Evolutionary conservation across 2,888 invertebrate genomes (phyloP), one percentile per base, ranked within the genome.

Genomic region (Cylloceria caligata): DNA sequence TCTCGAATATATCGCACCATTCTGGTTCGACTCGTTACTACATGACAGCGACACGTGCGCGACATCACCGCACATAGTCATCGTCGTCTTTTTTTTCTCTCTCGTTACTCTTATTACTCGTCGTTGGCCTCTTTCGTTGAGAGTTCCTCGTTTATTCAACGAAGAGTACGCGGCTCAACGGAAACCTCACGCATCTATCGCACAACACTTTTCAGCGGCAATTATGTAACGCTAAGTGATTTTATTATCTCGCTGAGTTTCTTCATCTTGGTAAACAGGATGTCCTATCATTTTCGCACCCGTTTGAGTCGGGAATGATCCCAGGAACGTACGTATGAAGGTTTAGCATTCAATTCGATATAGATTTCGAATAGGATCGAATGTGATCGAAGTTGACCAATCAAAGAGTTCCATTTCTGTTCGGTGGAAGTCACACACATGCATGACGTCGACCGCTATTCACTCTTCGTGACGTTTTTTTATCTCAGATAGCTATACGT

Each of bases 31-130:
- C 52, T 85, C 82, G 85, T 84, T 86, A 84, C 80, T 84, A 83
- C 75, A 84, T 78, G 84, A 81, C 81, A 80, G 85, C 71, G 75
- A 87, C 88, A 87, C 85, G 86, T 84, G 88, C 86, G 77, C 74
- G 83, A 84, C 80, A 87, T 86, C 88, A 88, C 78, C 62, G 30
- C 6, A 55, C 65, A 64, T 55, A 64, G 77, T 74, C 74, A 71
- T 65, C 62, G 11, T 55, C 36, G 65, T 77, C 74, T 65, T 78
- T 73, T 68, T 57, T 76, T 74, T 30, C 52, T n/a, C 19, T 77
- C n/a, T 30, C 34, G n/a, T 16, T 72, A 45, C 76, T 55, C 74
- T 77, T 45, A 75, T 74, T 82, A 77, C 65, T 57, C 47, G 60
- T 71, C 57, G 67, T 52, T 79, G 75, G 55, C 4, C 64, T 67